Evolutionary conservation across 2,797 vertebrate genomes (phyloP).

Genomic region (Bradypodion ventrale): DNA sequence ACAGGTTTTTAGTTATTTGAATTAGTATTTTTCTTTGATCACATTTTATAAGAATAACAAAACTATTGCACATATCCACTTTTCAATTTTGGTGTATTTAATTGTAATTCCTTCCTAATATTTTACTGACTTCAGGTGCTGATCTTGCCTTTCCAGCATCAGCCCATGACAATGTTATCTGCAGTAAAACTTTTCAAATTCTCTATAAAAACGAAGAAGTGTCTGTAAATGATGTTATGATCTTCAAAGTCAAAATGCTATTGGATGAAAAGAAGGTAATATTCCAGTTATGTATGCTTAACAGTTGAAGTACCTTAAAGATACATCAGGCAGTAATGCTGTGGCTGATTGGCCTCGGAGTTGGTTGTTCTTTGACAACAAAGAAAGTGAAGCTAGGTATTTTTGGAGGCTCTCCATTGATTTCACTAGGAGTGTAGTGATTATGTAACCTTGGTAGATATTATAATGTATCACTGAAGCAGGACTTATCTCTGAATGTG

Average conservation of each 20-base stretch:
- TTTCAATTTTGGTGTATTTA: slow-evolving; percentile 11
- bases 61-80: not conserved
- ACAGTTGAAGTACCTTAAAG: slow-evolving; percentile 34
- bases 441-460: not conserved
- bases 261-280: slow-evolving; percentile 95
- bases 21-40: not conserved
- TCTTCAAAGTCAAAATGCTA: slow-evolving; percentile 98
- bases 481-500: not conserved
- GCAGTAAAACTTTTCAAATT: slow-evolving; percentile 99
- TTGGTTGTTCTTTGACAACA: not conserved
- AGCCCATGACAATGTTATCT: slow-evolving; percentile 89
- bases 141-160: slow-evolving; percentile 94
- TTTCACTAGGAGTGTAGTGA: not conserved
- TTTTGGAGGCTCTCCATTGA: not conserved
- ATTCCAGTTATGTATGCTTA: slow-evolving; percentile 28
- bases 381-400: not conserved
- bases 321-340: not conserved
- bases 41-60: not conserved
- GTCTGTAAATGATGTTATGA: slow-evolving; percentile 92
- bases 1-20: not conserved
- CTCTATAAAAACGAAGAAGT: slow-evolving; percentile 99
- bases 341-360: not conserved
- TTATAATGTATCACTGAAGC: not conserved
- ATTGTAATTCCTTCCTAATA: slow-evolving; percentile 37
- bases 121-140: slow-evolving; percentile 79